These are phyloP conservation scores for Perognathus longimembris DNA, from an alignment of 2,113 vertebrate genomes.

Conservation along the genomic window DNA sequence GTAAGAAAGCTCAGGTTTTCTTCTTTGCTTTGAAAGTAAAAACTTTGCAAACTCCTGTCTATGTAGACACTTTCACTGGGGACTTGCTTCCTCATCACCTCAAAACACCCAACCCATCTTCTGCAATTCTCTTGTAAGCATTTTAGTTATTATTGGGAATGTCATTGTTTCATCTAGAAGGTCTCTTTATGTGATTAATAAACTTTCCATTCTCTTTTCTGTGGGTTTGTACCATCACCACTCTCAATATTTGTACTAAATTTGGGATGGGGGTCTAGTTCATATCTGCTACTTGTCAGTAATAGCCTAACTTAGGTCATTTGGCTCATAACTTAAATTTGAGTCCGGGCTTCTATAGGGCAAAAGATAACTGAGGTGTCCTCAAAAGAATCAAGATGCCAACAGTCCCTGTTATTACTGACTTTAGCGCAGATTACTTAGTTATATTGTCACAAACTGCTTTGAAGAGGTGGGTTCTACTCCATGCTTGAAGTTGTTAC, in stretches of 20 bases:
- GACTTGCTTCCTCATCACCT: neutral
- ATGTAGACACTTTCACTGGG: neutral
- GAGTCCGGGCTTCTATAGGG: neutral
- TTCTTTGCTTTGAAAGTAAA: neutral
- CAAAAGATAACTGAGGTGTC: too few species aligned
- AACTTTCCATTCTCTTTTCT: neutral
- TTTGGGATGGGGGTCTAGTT: neutral
- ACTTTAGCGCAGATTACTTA: neutral
- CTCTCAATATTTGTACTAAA: neutral
- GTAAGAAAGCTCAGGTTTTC: neutral
- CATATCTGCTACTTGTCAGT: neutral
- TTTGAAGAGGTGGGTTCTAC: neutral
- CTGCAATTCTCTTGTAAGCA: neutral
- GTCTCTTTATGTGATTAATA: neutral
- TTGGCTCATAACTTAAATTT: neutral
- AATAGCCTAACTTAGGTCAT: neutral
- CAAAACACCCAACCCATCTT: neutral
- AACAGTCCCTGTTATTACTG: neutral
- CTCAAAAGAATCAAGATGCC: too few species aligned
- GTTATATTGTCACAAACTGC: neutral
- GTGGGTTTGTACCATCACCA: neutral
- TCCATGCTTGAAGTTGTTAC: neutral
- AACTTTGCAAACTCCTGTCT: neutral
- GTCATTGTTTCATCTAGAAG: neutral
- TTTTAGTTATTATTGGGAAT: neutral